Evolutionary conservation across 2,113 vertebrate species (phyloP).

Genomic region (Tenebrosternarchus preto): DNA sequence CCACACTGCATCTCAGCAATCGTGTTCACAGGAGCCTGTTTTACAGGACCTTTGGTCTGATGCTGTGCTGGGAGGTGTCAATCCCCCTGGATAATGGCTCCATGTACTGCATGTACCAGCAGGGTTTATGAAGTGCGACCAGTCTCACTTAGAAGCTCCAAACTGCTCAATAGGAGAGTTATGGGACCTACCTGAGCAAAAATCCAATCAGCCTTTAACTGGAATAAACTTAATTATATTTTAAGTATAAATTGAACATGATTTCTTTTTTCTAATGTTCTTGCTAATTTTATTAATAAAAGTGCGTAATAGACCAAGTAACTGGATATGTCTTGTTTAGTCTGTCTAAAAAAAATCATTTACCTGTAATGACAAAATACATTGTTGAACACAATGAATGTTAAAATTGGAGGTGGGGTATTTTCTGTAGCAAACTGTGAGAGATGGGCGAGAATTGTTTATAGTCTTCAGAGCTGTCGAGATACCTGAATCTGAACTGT

Average conservation of each 20-base stretch:
- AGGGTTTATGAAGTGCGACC: constrained; percentile 66
- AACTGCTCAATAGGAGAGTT: constrained; percentile 58
- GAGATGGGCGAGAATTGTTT: constrained; percentile 25
- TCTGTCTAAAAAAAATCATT: neutral
- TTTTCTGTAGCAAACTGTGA: neutral
- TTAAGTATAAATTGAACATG: neutral
- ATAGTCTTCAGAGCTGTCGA: constrained; percentile 1
- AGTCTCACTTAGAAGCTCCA: constrained; percentile 62
- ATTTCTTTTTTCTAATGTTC: no score
- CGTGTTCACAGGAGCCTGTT: constrained; percentile 33
- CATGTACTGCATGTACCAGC: constrained; percentile 38
- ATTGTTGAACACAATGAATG: neutral
- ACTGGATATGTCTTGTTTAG: no score
- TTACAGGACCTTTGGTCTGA: constrained; percentile 42
- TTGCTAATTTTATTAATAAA: neutral
- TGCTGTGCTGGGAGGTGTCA: constrained; percentile 32
- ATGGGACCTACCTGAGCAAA: constrained; percentile 53
- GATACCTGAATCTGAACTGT: constrained; percentile 41
- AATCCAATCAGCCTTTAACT: neutral
- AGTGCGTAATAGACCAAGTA: neutral
- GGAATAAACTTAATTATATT: neutral
- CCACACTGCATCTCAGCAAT: constrained; percentile 27
- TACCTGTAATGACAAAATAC: neutral
- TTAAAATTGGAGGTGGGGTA: neutral
- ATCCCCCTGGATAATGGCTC: constrained; percentile 55